Conservation (phyloP, 2,888 invertebrate genomes). For the Hydrotaea cyrtoneurina region DNA sequence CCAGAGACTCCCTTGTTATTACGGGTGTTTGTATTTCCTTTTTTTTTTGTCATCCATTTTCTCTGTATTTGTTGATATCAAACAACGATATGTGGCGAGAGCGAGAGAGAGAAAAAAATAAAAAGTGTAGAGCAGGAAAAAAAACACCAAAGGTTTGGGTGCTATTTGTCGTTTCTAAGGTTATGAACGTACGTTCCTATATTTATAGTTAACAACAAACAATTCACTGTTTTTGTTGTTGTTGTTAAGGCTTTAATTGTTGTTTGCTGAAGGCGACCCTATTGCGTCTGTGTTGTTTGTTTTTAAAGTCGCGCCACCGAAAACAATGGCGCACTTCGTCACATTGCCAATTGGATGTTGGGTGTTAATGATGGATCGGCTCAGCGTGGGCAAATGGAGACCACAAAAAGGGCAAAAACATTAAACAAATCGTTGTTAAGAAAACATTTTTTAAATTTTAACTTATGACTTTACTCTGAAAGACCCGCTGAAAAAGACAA, state of each 20-base stretch:
- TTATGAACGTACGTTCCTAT: slow-evolving; percentile 32
- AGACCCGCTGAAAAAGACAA: too few relatives aligned
- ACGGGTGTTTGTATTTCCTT: neutral
- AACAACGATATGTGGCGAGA: neutral
- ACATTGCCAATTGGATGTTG: neutral
- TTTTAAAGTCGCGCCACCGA: slow-evolving; percentile 14
- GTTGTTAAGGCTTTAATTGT: slow-evolving; percentile 54
- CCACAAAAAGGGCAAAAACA: too few relatives aligned
- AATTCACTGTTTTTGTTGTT: too few relatives aligned
- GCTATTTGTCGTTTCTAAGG: slow-evolving; percentile 34
- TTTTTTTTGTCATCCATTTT: neutral
- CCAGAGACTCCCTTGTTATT: neutral
- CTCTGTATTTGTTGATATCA: neutral
- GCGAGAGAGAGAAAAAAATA: neutral
- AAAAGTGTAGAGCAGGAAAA: neutral
- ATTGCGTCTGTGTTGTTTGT: slow-evolving; percentile 43
- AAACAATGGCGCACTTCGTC: slow-evolving; percentile 46
- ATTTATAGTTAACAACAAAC: slow-evolving; percentile 43
- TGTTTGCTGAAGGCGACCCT: slow-evolving; percentile 61
- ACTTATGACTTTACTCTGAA: too few relatives aligned
- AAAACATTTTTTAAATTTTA: too few relatives aligned
- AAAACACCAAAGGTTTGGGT: neutral
- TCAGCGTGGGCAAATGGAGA: neutral
- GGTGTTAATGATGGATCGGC: slow-evolving; percentile 4
- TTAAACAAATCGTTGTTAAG: too few relatives aligned